Evolutionary conservation across 2,113 vertebrate genomes (phyloP).

Genomic region (Gallinago paraguaiae): DNA sequence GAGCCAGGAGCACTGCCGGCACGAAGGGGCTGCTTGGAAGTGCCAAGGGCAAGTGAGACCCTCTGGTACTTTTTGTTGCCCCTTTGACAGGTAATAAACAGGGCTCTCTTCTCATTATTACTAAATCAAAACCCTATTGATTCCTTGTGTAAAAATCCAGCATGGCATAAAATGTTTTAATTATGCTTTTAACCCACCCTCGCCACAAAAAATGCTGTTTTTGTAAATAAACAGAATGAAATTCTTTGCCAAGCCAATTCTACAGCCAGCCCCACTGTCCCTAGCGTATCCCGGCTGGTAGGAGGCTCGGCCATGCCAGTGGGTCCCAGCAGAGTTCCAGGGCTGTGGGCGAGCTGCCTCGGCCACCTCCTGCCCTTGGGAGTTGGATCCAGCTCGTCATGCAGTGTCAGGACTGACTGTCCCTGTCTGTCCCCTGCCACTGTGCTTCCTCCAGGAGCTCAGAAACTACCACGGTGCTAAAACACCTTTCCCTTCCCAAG

Average conservation of each 20-base stretch:
- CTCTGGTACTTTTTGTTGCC: not conserved
- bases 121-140: constrained; percentile 51
- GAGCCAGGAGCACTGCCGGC: accelerated
- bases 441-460: not conserved
- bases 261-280: not conserved
- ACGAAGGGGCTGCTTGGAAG: not conserved
- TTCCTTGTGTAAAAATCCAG: constrained; percentile 32
- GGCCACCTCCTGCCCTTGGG: accelerated
- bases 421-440: not conserved
- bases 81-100: constrained; percentile 5
- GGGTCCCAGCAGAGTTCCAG: not conserved
- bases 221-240: constrained; percentile 14
- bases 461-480: not conserved
- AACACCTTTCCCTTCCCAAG: not conserved
- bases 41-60: not conserved
- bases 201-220: not conserved
- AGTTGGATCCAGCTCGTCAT: not conserved
- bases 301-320: accelerated
- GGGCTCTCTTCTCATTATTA: constrained; percentile 9
- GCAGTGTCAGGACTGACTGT: not conserved
- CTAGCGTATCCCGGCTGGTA: accelerated
- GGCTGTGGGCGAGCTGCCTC: not conserved
- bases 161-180: not conserved
- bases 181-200: not conserved
- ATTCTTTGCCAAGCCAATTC: not conserved